A percentile compares a stretch with the other conserved stretches of the same genome.
Conservation (phyloP, 2,113 vertebrate species). For the Malurus alboscapulatus region DNA sequence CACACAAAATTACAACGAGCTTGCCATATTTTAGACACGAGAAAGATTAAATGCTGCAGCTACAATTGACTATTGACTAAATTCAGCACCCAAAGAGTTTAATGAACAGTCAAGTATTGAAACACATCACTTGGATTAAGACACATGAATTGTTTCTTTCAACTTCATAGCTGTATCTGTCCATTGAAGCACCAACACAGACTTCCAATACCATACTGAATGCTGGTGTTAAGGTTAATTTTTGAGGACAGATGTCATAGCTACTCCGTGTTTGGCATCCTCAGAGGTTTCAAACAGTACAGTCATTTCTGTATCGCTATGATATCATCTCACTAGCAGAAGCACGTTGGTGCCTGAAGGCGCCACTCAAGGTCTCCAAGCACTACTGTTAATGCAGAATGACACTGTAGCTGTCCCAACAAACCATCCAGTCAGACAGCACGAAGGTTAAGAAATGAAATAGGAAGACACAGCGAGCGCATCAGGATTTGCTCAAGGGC, state of each 20-base stretch:
- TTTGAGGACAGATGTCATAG: neutral
- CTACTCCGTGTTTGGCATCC: neutral
- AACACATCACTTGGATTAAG: neutral
- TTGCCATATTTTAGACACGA: neutral
- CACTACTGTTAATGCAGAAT: neutral
- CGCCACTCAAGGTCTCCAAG: neutral
- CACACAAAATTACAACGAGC: rapidly evolving
- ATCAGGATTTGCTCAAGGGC: neutral
- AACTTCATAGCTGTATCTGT: neutral
- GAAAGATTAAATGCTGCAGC: neutral
- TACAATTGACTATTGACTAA: neutral
- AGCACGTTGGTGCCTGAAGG: neutral
- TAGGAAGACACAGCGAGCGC: rapidly evolving
- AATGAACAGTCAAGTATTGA: neutral
- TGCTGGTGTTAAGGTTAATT: neutral
- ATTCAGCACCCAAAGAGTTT: neutral
- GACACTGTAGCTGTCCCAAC: neutral
- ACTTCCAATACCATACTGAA: neutral
- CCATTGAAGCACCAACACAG: neutral
- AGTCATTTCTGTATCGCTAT: neutral
- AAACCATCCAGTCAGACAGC: neutral
- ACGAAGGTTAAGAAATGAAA: neutral
- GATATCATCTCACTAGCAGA: neutral
- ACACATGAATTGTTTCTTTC: neutral
- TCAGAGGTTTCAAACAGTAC: neutral